Base-by-base conservation (phyloP, 2,888 invertebrate genomes). In the Drosophila paranaensis region DNA sequence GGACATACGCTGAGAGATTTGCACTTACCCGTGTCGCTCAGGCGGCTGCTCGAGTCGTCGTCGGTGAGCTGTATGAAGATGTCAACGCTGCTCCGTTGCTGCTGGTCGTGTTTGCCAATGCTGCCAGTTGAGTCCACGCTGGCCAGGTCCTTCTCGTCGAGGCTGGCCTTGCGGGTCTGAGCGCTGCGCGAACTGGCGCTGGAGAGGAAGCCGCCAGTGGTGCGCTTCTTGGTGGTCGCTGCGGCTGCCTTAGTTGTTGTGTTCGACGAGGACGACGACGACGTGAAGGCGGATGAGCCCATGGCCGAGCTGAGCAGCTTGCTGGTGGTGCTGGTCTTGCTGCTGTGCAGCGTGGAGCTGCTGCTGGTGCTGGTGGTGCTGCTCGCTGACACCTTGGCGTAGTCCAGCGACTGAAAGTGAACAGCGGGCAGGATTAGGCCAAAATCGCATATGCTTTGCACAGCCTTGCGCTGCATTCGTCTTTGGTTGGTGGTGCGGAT, bases 401-500 rank as follows among this genome's bases (percentile, higher is more conserved):
- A 92, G 72, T 92, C 92, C 77, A 92, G 82, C 70, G 92, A 92
- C 92, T 92, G 91, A 89, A 91, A 92, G 84, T 89, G 89, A 83
- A 91, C 83, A 91, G 85, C 81, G 54, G 79, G 85, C 86, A 92
- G 88, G 75, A 90, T 92, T 88, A 91, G 77, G 78, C 90, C 90
- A 79, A 91, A 81, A 79, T 91, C 92, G 81, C 88, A 92, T 82
- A 91, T 91, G 65, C 86, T 90, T 61, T 86, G 88, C 76, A 92
- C 86, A 74, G 90, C 87, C 81, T 89, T 89, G 72, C 88, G 90
- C 77, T 85, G 89, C 63, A 83, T 75, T 57, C 89, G 89, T 71
- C 90, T 81, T 77, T 79, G 79, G 77, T 87, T 69, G 64, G 67
- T 70, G 81, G 82, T 85, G 88, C 83, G 77, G 61, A 43, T 74